A percentile compares a stretch with the other conserved stretches of the same genome.
These are phyloP conservation scores for Lucilia sericata DNA, from an alignment of 1,140 invertebrate genomes.

Conservation along the genomic window DNA sequence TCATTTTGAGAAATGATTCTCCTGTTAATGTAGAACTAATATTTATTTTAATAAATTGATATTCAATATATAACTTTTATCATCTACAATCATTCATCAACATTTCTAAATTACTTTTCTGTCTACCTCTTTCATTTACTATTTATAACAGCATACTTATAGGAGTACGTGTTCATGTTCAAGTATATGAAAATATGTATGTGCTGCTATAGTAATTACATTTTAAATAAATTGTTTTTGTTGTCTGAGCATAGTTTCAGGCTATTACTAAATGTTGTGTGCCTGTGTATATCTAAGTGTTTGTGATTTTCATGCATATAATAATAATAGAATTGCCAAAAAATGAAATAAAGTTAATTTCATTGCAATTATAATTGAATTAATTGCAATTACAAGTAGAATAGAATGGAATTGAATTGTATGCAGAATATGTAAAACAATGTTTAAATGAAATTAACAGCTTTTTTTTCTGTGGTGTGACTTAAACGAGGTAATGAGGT, in stretches of 20 bases:
- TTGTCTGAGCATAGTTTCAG: slow-evolving; percentile 21
- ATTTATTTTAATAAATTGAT: no score
- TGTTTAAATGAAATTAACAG: not conserved
- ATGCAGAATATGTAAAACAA: not conserved
- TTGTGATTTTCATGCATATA: not conserved
- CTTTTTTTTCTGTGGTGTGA: not conserved
- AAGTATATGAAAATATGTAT: not conserved
- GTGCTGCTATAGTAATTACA: slow-evolving; percentile 6
- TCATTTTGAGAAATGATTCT: no score
- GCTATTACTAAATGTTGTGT: slow-evolving; percentile 18
- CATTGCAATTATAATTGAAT: slow-evolving; percentile 41
- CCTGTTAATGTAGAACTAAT: no score
- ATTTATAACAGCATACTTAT: not conserved
- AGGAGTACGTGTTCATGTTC: not conserved
- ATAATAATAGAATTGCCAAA: not conserved
- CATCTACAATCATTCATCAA: no score
- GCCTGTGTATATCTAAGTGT: not conserved
- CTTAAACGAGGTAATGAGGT: no score
- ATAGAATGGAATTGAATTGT: not conserved
- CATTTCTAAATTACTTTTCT: no score
- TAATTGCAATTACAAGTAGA: slow-evolving; percentile 35
- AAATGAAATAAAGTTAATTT: slow-evolving; percentile 30
- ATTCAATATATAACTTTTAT: no score
- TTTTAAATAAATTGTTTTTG: slow-evolving; percentile 30
- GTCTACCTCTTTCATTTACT: no score